A percentile compares a stretch with the other conserved stretches of the same genome.
Evolutionary conservation across 2,113 vertebrate genomes (phyloP).

Genomic region (Orthochromis malagaraziensis): DNA sequence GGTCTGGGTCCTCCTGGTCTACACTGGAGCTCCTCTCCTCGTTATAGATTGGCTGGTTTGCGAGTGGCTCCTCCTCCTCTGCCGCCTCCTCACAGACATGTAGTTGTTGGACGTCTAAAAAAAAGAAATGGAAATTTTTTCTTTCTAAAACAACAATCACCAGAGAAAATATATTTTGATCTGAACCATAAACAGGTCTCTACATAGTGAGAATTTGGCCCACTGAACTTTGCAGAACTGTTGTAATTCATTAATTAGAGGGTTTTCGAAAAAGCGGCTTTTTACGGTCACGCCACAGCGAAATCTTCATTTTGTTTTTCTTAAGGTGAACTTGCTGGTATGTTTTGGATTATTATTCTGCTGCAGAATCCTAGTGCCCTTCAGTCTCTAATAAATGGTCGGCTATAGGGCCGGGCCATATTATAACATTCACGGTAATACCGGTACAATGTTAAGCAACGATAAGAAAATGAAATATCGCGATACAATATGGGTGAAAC

Average conservation of each 20-base stretch:
- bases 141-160: neutral
- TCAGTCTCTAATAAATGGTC: neutral
- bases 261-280: neutral
- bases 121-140: neutral
- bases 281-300: neutral
- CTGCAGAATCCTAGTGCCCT: neutral
- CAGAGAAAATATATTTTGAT: neutral
- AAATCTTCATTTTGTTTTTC: neutral
- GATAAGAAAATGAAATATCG: neutral
- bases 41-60: fast-evolving
- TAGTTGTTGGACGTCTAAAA: neutral
- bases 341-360: neutral
- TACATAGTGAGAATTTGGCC: neutral
- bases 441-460: neutral
- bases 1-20: neutral
- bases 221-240: neutral
- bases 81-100: fast-evolving
- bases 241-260: neutral
- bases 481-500: neutral
- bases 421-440: fast-evolving
- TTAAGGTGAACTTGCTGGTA: neutral
- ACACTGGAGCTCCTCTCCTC: neutral
- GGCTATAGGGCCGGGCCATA: neutral
- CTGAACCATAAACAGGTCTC: neutral
- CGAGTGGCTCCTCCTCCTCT: neutral